A percentile compares a stretch with the other conserved stretches of the same genome.
Evolutionary conservation across 2,888 invertebrate species (phyloP).

Genomic region (Anthrax anthrax): DNA sequence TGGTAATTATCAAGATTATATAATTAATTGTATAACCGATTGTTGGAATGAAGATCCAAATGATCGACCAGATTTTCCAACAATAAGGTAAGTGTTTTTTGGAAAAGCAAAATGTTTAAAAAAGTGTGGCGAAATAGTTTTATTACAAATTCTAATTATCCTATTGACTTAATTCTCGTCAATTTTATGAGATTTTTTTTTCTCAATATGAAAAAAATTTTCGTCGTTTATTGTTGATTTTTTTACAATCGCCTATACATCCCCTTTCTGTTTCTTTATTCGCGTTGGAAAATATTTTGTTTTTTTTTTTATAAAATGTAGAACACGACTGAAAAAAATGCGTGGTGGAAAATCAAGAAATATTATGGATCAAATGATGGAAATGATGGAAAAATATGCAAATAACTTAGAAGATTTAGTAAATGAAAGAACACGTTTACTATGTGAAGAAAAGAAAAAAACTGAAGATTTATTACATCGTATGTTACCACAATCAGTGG

Average conservation of each 20-base stretch:
- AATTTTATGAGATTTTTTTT: no score
- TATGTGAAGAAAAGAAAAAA: constrained; percentile 85
- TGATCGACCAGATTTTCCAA: constrained; percentile 68
- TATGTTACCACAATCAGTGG: constrained; percentile 91
- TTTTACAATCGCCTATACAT: no score
- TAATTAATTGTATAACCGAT: constrained; percentile 67
- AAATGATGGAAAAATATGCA: constrained; percentile 94
- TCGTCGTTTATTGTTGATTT: no score
- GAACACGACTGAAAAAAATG: constrained; percentile 68
- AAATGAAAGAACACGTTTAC: constrained; percentile 73
- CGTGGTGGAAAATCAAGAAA: constrained; percentile 73
- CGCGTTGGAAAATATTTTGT: no score
- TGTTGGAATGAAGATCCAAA: constrained; percentile 84
- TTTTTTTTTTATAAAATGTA: constrained; percentile 9
- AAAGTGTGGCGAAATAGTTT: no score
- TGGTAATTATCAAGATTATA: constrained; percentile 63
- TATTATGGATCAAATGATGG: constrained; percentile 96
- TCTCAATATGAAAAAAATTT: no score
- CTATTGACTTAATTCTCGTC: no score
- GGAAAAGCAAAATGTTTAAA: neutral
- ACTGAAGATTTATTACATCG: constrained; percentile 83
- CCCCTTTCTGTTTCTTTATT: no score
- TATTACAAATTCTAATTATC: no score
- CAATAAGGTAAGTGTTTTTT: constrained; percentile 45
- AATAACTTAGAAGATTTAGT: constrained; percentile 91